Evolutionary conservation across 2,797 vertebrate genomes (phyloP).

Genomic region (Tolypeutes matacus): DNA sequence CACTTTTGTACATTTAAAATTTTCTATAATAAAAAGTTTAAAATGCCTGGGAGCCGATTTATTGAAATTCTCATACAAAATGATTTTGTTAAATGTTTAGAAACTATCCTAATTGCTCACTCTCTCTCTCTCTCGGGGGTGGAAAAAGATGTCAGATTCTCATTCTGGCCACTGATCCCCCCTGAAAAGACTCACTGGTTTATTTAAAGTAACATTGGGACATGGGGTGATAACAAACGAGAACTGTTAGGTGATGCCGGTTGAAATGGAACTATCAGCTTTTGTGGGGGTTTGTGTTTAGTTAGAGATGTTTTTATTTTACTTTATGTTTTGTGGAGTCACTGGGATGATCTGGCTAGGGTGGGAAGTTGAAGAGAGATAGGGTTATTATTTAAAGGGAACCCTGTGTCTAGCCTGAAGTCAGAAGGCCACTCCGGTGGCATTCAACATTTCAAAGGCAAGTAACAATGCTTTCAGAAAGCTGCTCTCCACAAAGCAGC

Average conservation of each 20-base stretch:
- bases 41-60: neutral
- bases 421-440: slow-evolving; percentile 83
- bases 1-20: slow-evolving; percentile 3
- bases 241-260: neutral
- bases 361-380: slow-evolving; percentile 79
- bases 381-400: slow-evolving; percentile 84
- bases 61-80: slow-evolving; percentile 45
- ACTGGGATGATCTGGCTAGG: slow-evolving; percentile 63
- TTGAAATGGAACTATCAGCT: slow-evolving; percentile 31
- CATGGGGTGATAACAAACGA: slow-evolving; percentile 75
- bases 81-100: slow-evolving; percentile 10
- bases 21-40: slow-evolving; percentile 22
- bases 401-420: slow-evolving; percentile 83
- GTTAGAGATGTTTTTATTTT: neutral
- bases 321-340: slow-evolving; percentile 7
- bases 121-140: neutral
- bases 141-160: slow-evolving; percentile 81
- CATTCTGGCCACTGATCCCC: slow-evolving; percentile 74
- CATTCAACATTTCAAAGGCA: slow-evolving; percentile 83
- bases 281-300: slow-evolving; percentile 49
- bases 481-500: slow-evolving; percentile 86
- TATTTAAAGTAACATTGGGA: slow-evolving; percentile 68
- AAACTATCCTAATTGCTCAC: neutral
- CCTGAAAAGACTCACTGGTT: slow-evolving; percentile 80
- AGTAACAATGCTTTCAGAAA: slow-evolving; percentile 86